Evolutionary conservation across 1,140 invertebrate genomes (phyloP).

Genomic region (Drepana arcuata): DNA sequence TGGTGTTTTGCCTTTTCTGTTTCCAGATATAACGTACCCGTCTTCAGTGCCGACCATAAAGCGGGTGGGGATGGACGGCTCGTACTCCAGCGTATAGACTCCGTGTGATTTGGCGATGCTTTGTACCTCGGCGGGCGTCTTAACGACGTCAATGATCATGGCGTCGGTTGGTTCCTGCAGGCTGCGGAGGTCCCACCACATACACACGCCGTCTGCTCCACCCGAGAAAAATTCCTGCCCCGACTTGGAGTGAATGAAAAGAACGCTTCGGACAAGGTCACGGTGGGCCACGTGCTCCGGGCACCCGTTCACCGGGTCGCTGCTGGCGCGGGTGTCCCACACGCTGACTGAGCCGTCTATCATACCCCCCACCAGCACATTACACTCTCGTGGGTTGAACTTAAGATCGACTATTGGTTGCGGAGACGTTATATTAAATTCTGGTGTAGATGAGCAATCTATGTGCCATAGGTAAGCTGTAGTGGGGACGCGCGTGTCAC

Average conservation of each 20-base stretch:
- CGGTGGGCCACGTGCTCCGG: conserved; percentile 81
- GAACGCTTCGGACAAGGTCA: conserved; percentile 81
- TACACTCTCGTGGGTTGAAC: conserved; percentile 91
- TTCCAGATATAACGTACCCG: conserved; percentile 84
- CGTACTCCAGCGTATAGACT: conserved; percentile 87
- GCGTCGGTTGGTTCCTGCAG: conserved; percentile 83
- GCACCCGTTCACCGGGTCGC: conserved; percentile 74
- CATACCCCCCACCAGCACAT: conserved; percentile 74
- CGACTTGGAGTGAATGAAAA: conserved; percentile 88
- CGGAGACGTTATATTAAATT: not conserved
- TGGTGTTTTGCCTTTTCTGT: conserved; percentile 85
- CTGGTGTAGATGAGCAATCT: not conserved
- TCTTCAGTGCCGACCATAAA: conserved; percentile 83
- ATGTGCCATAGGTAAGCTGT: too few species aligned
- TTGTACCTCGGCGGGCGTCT: conserved; percentile 77
- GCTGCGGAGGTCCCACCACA: conserved; percentile 91
- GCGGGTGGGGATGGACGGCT: conserved; percentile 91
- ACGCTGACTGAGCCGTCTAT: conserved; percentile 73
- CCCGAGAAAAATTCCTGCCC: conserved; percentile 90
- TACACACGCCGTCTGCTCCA: conserved; percentile 88
- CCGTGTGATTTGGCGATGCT: conserved; percentile 80
- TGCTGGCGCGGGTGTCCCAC: conserved; percentile 84
- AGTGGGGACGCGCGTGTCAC: too few species aligned
- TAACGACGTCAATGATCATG: conserved; percentile 84
- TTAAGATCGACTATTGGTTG: conserved; percentile 31